These are phyloP conservation scores for Neodiprion lecontei DNA, from an alignment of 1,140 invertebrate genomes.

Conservation along the genomic window DNA sequence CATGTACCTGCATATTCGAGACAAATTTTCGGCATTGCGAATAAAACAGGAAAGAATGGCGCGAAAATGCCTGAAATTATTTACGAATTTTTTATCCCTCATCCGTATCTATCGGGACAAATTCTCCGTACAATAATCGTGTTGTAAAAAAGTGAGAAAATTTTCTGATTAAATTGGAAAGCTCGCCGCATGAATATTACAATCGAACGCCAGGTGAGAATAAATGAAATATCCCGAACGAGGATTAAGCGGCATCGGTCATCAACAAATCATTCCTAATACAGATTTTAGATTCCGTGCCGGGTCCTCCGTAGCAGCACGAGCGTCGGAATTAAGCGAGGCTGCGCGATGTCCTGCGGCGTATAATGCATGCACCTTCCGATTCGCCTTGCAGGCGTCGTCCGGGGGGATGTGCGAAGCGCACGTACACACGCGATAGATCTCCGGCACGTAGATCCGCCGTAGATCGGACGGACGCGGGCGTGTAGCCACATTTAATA, in stretches of 20 bases:
- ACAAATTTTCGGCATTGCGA: too few relatives aligned
- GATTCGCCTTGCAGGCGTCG: constrained; percentile 16
- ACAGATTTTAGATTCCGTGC: constrained; percentile 45
- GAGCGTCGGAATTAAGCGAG: neutral
- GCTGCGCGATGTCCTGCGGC: constrained; percentile 14
- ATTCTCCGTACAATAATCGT: too few relatives aligned
- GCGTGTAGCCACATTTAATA: constrained; percentile 9
- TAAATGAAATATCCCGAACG: neutral
- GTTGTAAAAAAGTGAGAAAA: too few relatives aligned
- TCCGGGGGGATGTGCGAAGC: constrained; percentile 5
- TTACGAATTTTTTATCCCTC: too few relatives aligned
- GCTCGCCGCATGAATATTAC: too few relatives aligned
- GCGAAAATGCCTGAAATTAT: too few relatives aligned
- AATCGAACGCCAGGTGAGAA: too few relatives aligned
- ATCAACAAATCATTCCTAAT: constrained; percentile 48
- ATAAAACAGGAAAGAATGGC: too few relatives aligned
- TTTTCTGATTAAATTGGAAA: too few relatives aligned
- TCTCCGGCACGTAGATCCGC: neutral
- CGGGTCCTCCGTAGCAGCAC: constrained; percentile 25
- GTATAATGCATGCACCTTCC: constrained; percentile 1
- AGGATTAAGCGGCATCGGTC: neutral
- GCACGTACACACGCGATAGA: neutral
- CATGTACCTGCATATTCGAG: too few relatives aligned
- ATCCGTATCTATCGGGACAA: too few relatives aligned
- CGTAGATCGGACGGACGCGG: constrained; percentile 13